Evolutionary conservation across 1,140 invertebrate species (phyloP).

Genomic region (Lordiphosa mommai): DNA sequence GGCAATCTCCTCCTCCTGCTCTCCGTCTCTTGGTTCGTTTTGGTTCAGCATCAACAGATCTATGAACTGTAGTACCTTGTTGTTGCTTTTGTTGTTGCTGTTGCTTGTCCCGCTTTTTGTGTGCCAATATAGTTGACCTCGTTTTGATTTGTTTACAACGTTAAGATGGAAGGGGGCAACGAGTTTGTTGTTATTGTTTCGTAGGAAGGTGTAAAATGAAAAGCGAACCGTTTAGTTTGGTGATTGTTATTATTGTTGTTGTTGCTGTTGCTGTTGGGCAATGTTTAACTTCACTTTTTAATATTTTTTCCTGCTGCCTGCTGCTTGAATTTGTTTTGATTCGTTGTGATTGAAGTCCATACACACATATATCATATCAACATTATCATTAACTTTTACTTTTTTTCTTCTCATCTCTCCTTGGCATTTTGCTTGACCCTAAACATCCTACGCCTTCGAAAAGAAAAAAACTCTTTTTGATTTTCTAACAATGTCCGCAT

Average conservation of each 20-base stretch:
- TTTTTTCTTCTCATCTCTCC: background rate
- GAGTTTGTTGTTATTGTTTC: background rate
- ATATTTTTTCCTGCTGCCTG: background rate
- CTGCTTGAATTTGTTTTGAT: conserved; percentile 3
- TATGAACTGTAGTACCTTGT: conserved; percentile 1
- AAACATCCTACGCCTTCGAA: background rate
- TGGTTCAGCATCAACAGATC: conserved; percentile 10
- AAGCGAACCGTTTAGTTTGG: conserved; percentile 1
- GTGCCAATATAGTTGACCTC: conserved; percentile 11
- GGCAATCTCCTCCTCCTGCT: background rate
- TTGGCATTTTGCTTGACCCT: conserved; percentile 6
- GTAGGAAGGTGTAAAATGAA: conserved; percentile 9
- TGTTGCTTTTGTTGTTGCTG: background rate
- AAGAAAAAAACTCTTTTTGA: background rate
- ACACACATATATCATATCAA: background rate
- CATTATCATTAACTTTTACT: conserved; percentile 8
- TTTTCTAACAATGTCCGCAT: conserved; percentile 11
- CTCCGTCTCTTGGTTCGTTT: background rate
- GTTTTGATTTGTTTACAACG: conserved; percentile 11
- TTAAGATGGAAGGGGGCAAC: background rate
- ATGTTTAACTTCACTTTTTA: conserved; percentile 2
- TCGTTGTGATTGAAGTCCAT: conserved; percentile 3
- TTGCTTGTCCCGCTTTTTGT: conserved; percentile 9
- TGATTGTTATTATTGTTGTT: conserved; percentile 2
- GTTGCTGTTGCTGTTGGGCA: background rate